Conservation (phyloP, 2,888 invertebrate genomes). For the Dicranocentrus wangi region DNA sequence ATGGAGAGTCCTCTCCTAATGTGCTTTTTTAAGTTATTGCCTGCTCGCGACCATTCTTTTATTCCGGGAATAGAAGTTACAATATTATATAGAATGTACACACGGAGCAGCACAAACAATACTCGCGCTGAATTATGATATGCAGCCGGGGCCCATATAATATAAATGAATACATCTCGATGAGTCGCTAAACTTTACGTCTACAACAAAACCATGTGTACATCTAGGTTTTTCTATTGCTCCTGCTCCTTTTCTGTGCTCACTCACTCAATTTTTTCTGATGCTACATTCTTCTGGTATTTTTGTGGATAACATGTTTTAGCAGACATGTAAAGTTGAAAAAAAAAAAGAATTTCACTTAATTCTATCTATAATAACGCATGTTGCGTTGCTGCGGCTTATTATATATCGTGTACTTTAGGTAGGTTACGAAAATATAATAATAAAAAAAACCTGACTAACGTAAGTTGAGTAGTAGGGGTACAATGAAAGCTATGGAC, state of each 20-base stretch:
- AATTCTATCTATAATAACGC: conserved; percentile 32
- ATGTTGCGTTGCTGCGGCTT: conserved; percentile 15
- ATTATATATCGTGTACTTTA: conserved; percentile 24
- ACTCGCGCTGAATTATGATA: conserved; percentile 9
- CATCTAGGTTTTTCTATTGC: conserved; percentile 16
- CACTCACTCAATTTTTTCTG: too few relatives aligned
- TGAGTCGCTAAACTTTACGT: conserved; percentile 29
- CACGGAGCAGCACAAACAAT: conserved; percentile 4
- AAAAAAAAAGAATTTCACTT: conserved; percentile 55
- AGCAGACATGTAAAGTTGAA: conserved; percentile 14
- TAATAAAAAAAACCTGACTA: conserved; percentile 46
- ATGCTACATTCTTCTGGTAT: conserved; percentile 15
- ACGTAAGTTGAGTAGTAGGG: conserved; percentile 41
- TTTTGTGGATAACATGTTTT: not conserved
- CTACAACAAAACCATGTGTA: not conserved
- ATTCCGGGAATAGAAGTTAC: conserved; percentile 42
- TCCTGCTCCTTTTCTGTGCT: too few relatives aligned
- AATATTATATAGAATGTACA: conserved; percentile 11
- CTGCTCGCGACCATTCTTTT: conserved; percentile 60
- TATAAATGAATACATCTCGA: conserved; percentile 43
- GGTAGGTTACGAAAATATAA: not conserved
- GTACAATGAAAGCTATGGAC: conserved; percentile 44
- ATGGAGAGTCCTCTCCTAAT: conserved; percentile 61
- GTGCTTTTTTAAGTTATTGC: conserved; percentile 65
- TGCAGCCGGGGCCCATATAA: conserved; percentile 20